Evolutionary conservation across 2,888 invertebrate species (phyloP).

Genomic region (Caenorhabditis sulstoni): DNA sequence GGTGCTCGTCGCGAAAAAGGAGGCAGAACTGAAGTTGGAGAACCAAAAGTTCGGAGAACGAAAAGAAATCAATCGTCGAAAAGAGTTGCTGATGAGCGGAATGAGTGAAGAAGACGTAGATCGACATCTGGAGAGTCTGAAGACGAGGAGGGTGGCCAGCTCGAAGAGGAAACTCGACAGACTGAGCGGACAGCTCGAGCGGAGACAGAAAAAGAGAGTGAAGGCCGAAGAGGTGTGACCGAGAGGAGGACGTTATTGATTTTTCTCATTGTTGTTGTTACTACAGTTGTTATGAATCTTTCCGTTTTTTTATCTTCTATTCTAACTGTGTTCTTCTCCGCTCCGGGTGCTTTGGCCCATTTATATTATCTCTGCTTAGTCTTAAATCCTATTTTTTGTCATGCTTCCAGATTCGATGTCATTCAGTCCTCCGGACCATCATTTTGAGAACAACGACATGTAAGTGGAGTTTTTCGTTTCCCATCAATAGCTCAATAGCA

Average conservation of each 20-base stretch:
- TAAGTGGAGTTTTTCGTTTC: slow-evolving; percentile 12
- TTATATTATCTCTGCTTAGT: too few species aligned
- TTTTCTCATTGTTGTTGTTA: slow-evolving; percentile 14
- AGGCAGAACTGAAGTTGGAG: slow-evolving; percentile 87
- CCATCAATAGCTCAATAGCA: too few species aligned
- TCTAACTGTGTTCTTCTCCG: neutral
- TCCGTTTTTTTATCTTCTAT: slow-evolving; percentile 2
- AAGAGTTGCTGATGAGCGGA: slow-evolving; percentile 87
- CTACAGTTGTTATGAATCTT: slow-evolving; percentile 16
- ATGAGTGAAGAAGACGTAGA: slow-evolving; percentile 70
- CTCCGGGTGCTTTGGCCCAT: too few species aligned
- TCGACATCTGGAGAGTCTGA: slow-evolving; percentile 45
- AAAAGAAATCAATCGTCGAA: slow-evolving; percentile 89
- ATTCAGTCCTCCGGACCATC: neutral
- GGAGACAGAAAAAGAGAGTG: slow-evolving; percentile 14
- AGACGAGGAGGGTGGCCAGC: slow-evolving; percentile 16
- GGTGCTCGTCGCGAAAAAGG: slow-evolving; percentile 92
- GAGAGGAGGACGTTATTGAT: neutral
- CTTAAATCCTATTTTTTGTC: too few species aligned
- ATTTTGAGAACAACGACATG: neutral
- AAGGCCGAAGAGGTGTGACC: slow-evolving; percentile 3
- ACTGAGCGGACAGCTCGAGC: slow-evolving; percentile 33
- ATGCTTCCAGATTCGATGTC: neutral
- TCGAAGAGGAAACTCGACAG: slow-evolving; percentile 53
- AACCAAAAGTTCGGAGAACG: slow-evolving; percentile 87